These are phyloP conservation scores for Pandion haliaetus DNA, from an alignment of 2,113 vertebrate species.

Conservation along the genomic window DNA sequence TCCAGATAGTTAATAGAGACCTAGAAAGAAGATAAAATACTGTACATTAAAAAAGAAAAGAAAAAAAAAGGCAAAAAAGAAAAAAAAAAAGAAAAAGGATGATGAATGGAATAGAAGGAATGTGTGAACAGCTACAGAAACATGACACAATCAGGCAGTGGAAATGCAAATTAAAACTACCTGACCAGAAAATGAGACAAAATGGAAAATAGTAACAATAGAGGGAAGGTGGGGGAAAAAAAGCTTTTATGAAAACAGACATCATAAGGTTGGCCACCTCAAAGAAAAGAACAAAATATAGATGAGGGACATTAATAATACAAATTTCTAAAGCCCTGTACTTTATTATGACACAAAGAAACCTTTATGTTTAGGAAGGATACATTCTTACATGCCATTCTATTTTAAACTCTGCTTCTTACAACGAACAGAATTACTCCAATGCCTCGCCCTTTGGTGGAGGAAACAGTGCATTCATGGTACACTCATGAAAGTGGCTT, in stretches of 20 bases:
- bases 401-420: neutral
- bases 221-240: neutral
- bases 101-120: neutral
- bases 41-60: neutral
- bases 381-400: neutral
- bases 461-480: neutral
- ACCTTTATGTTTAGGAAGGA: neutral
- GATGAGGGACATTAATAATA: neutral
- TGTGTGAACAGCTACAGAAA: neutral
- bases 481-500: neutral
- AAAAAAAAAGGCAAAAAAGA: fast-evolving
- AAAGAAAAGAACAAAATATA: neutral
- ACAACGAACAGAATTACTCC: neutral
- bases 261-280: neutral
- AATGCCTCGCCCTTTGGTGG: neutral
- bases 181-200: neutral
- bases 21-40: neutral
- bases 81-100: neutral
- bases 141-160: neutral
- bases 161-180: neutral
- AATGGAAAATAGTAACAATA: neutral
- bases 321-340: neutral
- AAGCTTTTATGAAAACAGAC: neutral
- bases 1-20: neutral
- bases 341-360: neutral